Evolutionary conservation across 2,113 vertebrate genomes (phyloP).

Genomic region (Chelonoidis abingdonii): DNA sequence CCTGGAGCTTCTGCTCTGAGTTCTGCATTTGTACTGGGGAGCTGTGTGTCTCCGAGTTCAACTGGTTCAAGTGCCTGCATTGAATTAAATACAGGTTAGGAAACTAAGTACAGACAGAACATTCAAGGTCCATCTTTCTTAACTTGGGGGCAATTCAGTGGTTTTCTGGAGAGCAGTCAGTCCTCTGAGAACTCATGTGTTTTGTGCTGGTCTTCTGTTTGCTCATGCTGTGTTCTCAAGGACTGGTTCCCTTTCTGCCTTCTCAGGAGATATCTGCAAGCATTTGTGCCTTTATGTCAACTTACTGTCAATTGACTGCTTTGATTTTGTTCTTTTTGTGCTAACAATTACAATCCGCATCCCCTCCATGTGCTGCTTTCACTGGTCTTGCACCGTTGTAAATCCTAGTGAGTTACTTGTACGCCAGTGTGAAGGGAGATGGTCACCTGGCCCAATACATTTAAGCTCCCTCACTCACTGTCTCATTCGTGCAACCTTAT

Average conservation of each 20-base stretch:
- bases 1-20: rapidly evolving
- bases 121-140: neutral
- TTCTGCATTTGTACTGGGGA: neutral
- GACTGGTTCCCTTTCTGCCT: slow-evolving; percentile 11
- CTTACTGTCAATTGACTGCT: neutral
- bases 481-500: neutral
- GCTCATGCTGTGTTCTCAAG: neutral
- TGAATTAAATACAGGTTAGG: neutral
- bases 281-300: slow-evolving; percentile 17
- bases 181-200: neutral
- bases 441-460: neutral
- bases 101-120: neutral
- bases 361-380: neutral
- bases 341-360: neutral
- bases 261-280: slow-evolving; percentile 42
- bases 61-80: neutral
- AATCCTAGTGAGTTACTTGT: neutral
- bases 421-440: neutral
- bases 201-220: neutral
- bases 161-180: neutral
- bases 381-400: neutral
- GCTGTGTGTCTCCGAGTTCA: neutral
- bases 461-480: neutral
- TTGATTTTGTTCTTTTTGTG: neutral
- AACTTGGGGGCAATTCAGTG: neutral